Percentiles rank a stretch among this genome's conserved stretches.
Conservation (phyloP, 2,888 invertebrate species). For the Hydriomena furcata region DNA sequence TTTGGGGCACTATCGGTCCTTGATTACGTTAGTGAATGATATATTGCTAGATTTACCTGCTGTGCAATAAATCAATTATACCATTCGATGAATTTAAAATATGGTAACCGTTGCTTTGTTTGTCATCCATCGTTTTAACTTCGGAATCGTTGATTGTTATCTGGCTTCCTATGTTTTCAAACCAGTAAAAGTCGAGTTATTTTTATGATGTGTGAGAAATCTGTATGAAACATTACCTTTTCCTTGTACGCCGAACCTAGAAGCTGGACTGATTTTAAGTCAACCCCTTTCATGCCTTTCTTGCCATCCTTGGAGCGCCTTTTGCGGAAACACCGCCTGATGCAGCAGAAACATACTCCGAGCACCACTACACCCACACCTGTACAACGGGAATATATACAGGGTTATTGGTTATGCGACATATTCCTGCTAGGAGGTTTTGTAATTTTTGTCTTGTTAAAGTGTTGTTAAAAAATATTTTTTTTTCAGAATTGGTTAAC, state of each 20-base stretch:
- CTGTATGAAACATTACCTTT: conserved; percentile 89
- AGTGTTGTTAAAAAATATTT: too few relatives aligned
- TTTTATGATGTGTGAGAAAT: conserved; percentile 20
- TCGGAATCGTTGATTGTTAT: not conserved
- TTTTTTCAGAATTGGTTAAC: too few relatives aligned
- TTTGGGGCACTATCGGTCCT: not conserved
- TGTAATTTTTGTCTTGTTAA: too few relatives aligned
- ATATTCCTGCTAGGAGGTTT: not conserved
- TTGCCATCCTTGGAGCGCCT: conserved; percentile 97
- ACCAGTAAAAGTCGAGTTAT: conserved; percentile 4
- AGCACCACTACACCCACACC: conserved; percentile 91
- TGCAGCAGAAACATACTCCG: conserved; percentile 95
- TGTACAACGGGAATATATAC: conserved; percentile 46
- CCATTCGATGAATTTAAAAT: not conserved
- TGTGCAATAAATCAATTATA: not conserved
- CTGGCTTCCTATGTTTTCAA: conserved; percentile 9
- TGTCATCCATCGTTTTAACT: conserved; percentile 6
- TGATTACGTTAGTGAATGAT: not conserved
- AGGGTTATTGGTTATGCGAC: not conserved
- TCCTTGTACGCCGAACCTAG: conserved; percentile 98
- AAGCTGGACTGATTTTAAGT: conserved; percentile 97
- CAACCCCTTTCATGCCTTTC: conserved; percentile 97
- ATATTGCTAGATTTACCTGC: too few relatives aligned
- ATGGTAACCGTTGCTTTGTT: not conserved
- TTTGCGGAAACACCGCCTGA: conserved; percentile 95